Conservation (phyloP, 2,888 invertebrate genomes). For the Heliconius ethilla region DNA sequence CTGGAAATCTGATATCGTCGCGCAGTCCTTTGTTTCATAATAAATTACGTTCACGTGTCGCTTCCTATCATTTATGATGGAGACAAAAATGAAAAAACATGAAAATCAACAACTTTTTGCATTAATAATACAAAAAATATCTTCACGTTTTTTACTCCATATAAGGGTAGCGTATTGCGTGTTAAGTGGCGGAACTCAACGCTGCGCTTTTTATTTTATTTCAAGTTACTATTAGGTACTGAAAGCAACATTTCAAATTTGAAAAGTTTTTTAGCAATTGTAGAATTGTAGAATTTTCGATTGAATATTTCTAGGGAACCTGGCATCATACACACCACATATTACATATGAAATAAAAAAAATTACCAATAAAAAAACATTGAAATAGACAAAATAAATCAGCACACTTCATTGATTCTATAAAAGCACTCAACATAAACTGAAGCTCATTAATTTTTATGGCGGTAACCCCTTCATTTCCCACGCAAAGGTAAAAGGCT, state of each 20-base stretch:
- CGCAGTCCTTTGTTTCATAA: conserved; percentile 16
- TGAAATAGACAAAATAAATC: not conserved
- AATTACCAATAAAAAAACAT: not conserved
- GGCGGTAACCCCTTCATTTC: conserved; percentile 12
- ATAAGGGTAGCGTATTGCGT: no score
- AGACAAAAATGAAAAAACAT: not conserved
- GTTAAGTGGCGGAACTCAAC: no score
- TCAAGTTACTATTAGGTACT: no score
- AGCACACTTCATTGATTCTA: not conserved
- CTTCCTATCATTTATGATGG: conserved; percentile 3
- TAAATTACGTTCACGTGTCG: conserved; percentile 15
- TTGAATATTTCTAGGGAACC: no score
- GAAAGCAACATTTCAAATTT: no score
- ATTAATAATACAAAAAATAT: not conserved
- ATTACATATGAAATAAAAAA: no score
- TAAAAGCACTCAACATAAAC: not conserved
- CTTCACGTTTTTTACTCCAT: not conserved
- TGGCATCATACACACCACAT: no score
- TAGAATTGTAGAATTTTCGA: no score
- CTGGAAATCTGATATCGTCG: conserved; percentile 14
- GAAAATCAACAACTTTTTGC: not conserved
- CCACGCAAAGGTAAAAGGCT: conserved; percentile 1
- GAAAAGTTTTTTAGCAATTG: no score
- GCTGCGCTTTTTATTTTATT: no score
- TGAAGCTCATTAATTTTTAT: conserved; percentile 7